Base-by-base conservation (phyloP, 2,113 vertebrate species). In the Varanus salvator region DNA sequence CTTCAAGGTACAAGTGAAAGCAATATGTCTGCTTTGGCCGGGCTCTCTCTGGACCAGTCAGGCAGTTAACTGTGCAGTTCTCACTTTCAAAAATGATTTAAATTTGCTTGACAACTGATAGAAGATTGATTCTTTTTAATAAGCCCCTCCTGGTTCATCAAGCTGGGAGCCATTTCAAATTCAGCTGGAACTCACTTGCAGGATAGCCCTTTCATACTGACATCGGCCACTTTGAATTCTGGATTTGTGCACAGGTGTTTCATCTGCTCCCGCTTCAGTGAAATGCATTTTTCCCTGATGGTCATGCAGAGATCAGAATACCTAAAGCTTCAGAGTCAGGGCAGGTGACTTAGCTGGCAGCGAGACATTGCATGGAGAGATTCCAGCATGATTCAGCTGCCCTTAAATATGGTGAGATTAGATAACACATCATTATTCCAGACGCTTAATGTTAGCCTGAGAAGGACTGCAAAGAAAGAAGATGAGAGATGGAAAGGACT, bases 321-420 rank as follows among this genome's bases (percentile, higher is more conserved):
- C 78, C 87, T 72, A 52, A 72, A 72, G 78, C 66, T 57, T 54
- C 29, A 48, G 75, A 66, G 23, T 5, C 68, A 25, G 23, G 25
- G n/a, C n/a, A 72, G 87, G n/a, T 88, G 77, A 88, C n/a, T 71
- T 77, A 80, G 66, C 87, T 54, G 77, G 85, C 77, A 29, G 23
- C 12, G 8, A 88, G 68, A 80, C 31, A 25, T 38, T 29, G 66
- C 23, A 57, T 69, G 76, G 86, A 87, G 44, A 87, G 64, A 68
- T 69, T 87, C 76, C 76, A 87, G 76, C 77, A 77, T 78, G 38
- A 80, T 69, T 87, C 76, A 80, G 86, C 66, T 50, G 25, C 31
- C 44, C 60, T 80, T 77, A 80, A 87, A 69, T 69, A 80, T 52
- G 60, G 66, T 12, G 34, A 69, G 29, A 69, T 88, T 78, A 78